These are phyloP conservation scores for Pogonomyrmex barbatus DNA, from an alignment of 1,140 invertebrate species.

Conservation along the genomic window DNA sequence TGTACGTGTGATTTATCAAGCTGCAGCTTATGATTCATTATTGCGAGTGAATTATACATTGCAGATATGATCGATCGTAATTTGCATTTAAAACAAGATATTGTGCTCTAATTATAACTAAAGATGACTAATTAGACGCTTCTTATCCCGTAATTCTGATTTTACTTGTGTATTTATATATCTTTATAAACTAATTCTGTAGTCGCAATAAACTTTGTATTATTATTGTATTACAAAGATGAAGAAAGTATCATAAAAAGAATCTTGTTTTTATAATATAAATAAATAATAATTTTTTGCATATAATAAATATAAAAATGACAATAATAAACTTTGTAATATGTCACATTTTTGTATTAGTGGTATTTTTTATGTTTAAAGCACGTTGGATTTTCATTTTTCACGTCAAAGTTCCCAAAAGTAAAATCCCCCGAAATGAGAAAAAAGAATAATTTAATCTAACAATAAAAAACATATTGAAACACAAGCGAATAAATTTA, in stretches of 20 bases:
- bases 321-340: too few relatives aligned
- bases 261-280: too few relatives aligned
- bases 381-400: too few relatives aligned
- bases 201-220: background rate
- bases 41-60: constrained; percentile 64
- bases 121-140: constrained; percentile 7
- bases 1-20: constrained; percentile 61
- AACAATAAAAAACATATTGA: too few relatives aligned
- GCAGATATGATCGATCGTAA: constrained; percentile 28
- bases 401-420: too few relatives aligned
- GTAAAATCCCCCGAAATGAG: too few relatives aligned
- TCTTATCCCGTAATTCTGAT: background rate
- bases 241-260: background rate
- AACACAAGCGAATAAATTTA: too few relatives aligned
- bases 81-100: constrained; percentile 21
- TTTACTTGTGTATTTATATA: background rate
- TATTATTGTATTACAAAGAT: background rate
- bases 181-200: background rate
- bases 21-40: constrained; percentile 66
- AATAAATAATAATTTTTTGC: too few relatives aligned
- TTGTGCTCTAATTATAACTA: background rate
- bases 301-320: too few relatives aligned
- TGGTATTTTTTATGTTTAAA: too few relatives aligned
- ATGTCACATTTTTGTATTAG: too few relatives aligned
- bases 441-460: too few relatives aligned